Percentiles rank a stretch among this genome's conserved stretches.
phyloP scores from a whole-genome alignment of 2,888 invertebrate genomes.

The Tuberolachnus salignus region DNA sequence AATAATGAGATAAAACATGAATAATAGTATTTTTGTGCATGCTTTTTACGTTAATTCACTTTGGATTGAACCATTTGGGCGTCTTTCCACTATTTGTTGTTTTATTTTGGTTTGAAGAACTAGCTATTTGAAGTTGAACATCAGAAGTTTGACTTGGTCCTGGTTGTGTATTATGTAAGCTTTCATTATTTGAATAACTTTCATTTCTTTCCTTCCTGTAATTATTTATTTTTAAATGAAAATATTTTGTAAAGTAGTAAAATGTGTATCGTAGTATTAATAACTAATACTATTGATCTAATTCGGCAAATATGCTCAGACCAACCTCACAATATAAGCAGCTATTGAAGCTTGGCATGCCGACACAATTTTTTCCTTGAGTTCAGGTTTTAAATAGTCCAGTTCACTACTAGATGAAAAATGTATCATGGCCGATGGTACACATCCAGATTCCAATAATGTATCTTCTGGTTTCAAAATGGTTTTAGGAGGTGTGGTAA shows the following conservation, averaged over 20 bases:
- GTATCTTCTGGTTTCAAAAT: slow-evolving; percentile 69
- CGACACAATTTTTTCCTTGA: slow-evolving; percentile 70
- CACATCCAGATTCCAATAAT: slow-evolving; percentile 76
- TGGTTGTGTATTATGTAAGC: neutral
- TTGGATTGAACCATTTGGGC: slow-evolving; percentile 51
- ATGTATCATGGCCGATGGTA: slow-evolving; percentile 79
- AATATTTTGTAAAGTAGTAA: neutral
- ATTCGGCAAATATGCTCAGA: neutral
- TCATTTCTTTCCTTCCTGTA: slow-evolving; percentile 36
- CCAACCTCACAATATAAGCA: slow-evolving; percentile 63
- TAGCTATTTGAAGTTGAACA: neutral
- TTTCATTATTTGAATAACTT: slow-evolving; percentile 15
- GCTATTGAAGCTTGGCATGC: slow-evolving; percentile 73
- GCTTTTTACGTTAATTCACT: slow-evolving; percentile 3
- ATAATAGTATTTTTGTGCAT: neutral
- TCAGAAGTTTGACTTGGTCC: slow-evolving; percentile 10
- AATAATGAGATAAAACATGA: neutral
- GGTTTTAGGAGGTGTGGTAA: slow-evolving; percentile 82
- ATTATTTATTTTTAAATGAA: neutral
- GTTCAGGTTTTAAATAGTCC: slow-evolving; percentile 67
- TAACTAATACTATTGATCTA: neutral
- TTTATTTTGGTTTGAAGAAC: slow-evolving; percentile 4
- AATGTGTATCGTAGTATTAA: neutral
- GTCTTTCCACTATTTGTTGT: slow-evolving; percentile 6
- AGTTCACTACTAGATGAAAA: slow-evolving; percentile 68